A percentile compares a stretch with the other conserved stretches of the same genome.
Conservation (phyloP, 2,888 invertebrate species). For the Nymphalis urticae region DNA sequence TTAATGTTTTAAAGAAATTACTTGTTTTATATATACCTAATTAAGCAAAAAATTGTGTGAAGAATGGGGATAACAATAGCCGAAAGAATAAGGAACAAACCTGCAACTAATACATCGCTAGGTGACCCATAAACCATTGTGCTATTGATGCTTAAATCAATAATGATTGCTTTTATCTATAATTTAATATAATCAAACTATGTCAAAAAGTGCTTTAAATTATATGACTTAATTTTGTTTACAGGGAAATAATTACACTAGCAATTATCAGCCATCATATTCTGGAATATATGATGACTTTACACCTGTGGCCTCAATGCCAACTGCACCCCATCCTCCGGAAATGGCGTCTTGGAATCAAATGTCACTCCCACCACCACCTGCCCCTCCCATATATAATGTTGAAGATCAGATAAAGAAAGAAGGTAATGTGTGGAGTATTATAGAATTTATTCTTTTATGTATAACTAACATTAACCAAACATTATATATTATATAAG, state of each 20-base stretch:
- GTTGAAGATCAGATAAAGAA: conserved; percentile 77
- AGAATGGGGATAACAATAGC: too few species aligned
- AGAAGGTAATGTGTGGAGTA: conserved; percentile 62
- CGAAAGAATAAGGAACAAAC: too few species aligned
- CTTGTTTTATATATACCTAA: too few species aligned
- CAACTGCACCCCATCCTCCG: conserved; percentile 50
- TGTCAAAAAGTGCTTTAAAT: neutral
- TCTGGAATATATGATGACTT: conserved; percentile 72
- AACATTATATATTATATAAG: too few species aligned
- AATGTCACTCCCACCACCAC: conserved; percentile 66
- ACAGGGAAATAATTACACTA: conserved; percentile 47
- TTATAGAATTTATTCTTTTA: neutral
- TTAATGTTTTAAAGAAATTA: too few species aligned
- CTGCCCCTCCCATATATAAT: conserved; percentile 53
- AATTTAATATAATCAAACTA: neutral
- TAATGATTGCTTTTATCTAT: too few species aligned
- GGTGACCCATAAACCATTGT: too few species aligned
- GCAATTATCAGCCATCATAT: conserved; percentile 61
- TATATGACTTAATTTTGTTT: conserved; percentile 6
- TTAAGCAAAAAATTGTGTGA: too few species aligned
- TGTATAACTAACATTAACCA: too few species aligned
- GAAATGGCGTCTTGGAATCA: conserved; percentile 70
- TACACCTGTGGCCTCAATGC: conserved; percentile 49
- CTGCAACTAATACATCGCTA: too few species aligned
- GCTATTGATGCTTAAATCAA: too few species aligned